Percentiles rank a stretch among this genome's conserved stretches.
Conservation (phyloP, 2,113 vertebrate species). For the Mesitornis unicolor region DNA sequence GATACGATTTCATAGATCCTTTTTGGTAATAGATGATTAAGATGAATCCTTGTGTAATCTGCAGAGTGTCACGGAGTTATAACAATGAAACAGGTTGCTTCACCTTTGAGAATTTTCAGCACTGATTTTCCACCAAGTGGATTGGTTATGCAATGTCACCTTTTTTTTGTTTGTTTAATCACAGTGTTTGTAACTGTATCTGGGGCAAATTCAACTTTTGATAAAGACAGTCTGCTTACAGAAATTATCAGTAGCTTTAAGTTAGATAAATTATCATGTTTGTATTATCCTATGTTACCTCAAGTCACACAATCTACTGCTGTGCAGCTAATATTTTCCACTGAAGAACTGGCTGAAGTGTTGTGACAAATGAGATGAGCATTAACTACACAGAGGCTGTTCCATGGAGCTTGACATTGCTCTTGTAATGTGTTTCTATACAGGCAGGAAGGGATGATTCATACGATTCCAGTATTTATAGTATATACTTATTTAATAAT, state of each 20-base stretch:
- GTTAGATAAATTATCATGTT: not conserved
- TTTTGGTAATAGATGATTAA: not conserved
- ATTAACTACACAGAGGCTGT: not conserved
- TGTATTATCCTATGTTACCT: not conserved
- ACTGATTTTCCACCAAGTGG: not conserved
- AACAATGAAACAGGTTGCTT: not conserved
- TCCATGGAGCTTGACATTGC: not conserved
- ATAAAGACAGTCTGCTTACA: not conserved
- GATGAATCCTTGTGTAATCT: not conserved
- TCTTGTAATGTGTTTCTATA: not conserved
- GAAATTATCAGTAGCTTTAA: not conserved
- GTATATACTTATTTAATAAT: not conserved
- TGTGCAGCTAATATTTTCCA: not conserved
- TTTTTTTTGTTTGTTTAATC: not conserved
- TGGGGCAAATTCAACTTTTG: not conserved
- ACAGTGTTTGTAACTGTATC: not conserved
- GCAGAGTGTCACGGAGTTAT: not conserved
- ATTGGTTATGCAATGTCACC: not conserved
- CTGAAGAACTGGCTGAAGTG: not conserved
- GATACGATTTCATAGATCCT: not conserved
- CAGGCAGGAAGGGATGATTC: not conserved
- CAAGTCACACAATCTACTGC: not conserved
- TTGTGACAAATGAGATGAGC: not conserved
- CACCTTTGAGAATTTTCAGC: not conserved
- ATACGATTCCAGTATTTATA: not conserved